Evolutionary conservation across 1,140 invertebrate genomes (phyloP).

Genomic region (Drosophila sp.): DNA sequence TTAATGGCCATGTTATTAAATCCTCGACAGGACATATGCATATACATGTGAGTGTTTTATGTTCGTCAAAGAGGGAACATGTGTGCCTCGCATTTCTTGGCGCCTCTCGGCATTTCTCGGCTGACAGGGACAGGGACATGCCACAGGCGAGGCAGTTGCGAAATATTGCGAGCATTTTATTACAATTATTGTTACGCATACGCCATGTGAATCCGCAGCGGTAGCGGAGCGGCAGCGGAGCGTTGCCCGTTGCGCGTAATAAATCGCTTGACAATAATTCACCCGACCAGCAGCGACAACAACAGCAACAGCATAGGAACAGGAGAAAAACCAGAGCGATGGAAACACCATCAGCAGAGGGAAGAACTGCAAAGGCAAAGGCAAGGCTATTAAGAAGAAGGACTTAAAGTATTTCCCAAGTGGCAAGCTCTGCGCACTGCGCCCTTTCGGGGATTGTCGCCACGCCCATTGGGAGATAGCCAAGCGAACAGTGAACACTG

Average conservation of each 20-base stretch:
- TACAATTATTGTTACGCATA: constrained; percentile 73
- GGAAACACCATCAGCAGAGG: constrained; percentile 12
- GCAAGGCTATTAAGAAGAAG: constrained; percentile 69
- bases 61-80: constrained; percentile 16
- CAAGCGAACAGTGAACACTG: constrained; percentile 2
- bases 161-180: constrained; percentile 62
- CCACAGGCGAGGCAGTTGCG: constrained; percentile 36
- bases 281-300: constrained; percentile 28
- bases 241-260: constrained; percentile 52
- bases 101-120: no score
- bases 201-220: constrained; percentile 63
- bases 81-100: background rate
- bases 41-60: constrained; percentile 19
- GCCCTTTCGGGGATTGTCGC: constrained; percentile 20
- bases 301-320: background rate
- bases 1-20: constrained; percentile 30
- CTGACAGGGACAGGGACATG: constrained; percentile 21
- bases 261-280: constrained; percentile 80
- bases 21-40: constrained; percentile 9
- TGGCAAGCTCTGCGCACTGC: constrained; percentile 39
- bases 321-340: constrained; percentile 13
- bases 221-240: constrained; percentile 26
- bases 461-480: constrained; percentile 30
- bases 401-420: constrained; percentile 76
- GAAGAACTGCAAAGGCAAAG: constrained; percentile 41